Percentiles rank a stretch among this genome's conserved stretches.
These are phyloP conservation scores for Mustelus asterias DNA, from an alignment of 2,113 vertebrate species.

Conservation along the genomic window DNA sequence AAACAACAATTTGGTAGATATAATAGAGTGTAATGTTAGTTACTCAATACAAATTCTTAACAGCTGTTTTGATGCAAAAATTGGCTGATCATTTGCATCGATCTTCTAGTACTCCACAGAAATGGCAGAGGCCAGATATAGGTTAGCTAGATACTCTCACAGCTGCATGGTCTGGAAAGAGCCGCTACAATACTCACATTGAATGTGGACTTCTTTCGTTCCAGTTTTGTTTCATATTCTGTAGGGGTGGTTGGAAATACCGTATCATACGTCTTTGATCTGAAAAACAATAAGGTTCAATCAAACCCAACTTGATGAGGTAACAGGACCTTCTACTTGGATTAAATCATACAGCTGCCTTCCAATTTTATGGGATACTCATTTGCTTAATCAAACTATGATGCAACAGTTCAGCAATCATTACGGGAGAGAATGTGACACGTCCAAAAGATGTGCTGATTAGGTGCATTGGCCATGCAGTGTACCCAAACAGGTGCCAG, in stretches of 20 bases:
- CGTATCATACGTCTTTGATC: constrained; percentile 71
- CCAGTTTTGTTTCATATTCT: constrained; percentile 64
- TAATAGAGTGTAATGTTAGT: too few relatives aligned
- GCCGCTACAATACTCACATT: constrained; percentile 56
- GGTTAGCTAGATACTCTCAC: not conserved
- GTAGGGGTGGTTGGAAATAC: constrained; percentile 50
- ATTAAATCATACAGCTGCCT: not conserved
- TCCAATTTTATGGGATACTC: not conserved
- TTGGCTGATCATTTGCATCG: not conserved
- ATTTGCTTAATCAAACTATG: not conserved
- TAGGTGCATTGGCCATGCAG: too few relatives aligned
- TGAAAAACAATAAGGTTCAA: constrained; percentile 47
- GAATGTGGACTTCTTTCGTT: constrained; percentile 77
- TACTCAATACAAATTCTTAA: not conserved
- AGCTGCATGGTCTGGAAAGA: not conserved
- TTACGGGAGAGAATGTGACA: not conserved
- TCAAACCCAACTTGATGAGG: too few relatives aligned
- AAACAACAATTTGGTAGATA: not conserved
- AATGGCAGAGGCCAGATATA: not conserved
- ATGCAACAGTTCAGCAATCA: not conserved
- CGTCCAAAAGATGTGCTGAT: not conserved
- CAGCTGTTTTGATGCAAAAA: not conserved
- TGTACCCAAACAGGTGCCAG: too few relatives aligned
- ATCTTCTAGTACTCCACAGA: not conserved
- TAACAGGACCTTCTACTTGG: too few relatives aligned